phyloP scores from a whole-genome alignment of 2,888 invertebrate genomes.

The Adelphocoris suturalis region DNA sequence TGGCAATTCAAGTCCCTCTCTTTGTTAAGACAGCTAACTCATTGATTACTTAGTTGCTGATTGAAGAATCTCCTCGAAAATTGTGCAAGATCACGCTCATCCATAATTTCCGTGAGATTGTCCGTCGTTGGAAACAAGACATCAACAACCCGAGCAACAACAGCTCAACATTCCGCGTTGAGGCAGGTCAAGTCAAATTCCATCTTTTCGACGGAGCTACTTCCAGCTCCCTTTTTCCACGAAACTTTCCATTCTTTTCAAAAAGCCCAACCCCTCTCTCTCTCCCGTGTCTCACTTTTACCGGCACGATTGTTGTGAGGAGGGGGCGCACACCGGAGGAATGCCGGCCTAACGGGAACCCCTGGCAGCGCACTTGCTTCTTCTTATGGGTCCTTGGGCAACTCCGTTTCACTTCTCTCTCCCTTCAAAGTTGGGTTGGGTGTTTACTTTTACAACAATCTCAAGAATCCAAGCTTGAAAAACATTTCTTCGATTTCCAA shows the following conservation, averaged over 20 bases:
- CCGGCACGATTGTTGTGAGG: neutral
- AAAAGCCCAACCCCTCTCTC: neutral
- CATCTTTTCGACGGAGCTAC: neutral
- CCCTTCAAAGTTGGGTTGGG: neutral
- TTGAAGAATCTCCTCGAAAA: too few relatives aligned
- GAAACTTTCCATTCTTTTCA: slow-evolving; percentile 61
- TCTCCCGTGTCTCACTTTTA: slow-evolving; percentile 53
- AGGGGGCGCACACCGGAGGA: slow-evolving; percentile 30
- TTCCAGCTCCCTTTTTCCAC: neutral
- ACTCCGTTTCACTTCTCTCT: neutral
- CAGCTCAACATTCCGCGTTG: neutral
- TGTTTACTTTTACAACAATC: neutral
- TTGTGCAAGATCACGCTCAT: too few relatives aligned
- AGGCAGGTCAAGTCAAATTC: neutral
- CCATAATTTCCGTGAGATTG: too few relatives aligned
- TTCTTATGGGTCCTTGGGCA: slow-evolving; percentile 26
- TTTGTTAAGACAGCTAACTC: too few relatives aligned
- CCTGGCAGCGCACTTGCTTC: neutral
- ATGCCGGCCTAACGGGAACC: slow-evolving; percentile 60
- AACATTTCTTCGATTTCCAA: too few relatives aligned
- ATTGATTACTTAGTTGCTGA: too few relatives aligned
- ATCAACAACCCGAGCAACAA: too few relatives aligned
- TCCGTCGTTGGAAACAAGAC: too few relatives aligned
- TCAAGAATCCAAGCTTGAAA: too few relatives aligned
- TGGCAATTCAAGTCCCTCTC: too few relatives aligned